A percentile compares a stretch with the other conserved stretches of the same genome.
These are phyloP conservation scores for Porites divaricata DNA, from an alignment of 92 coral and sea anemone species.

Conservation along the genomic window DNA sequence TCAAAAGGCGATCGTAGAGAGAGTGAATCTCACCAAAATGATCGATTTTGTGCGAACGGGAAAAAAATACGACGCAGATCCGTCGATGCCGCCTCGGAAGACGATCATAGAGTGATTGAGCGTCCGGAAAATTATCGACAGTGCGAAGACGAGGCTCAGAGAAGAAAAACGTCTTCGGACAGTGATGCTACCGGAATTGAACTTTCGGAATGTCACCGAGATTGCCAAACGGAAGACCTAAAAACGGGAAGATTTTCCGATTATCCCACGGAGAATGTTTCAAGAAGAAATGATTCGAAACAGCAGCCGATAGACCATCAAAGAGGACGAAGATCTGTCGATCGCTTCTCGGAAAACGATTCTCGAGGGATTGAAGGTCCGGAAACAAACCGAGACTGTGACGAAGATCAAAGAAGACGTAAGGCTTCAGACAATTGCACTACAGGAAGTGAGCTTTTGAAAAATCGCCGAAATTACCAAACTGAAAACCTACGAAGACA, in stretches of 20 bases:
- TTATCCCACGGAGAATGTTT: neutral
- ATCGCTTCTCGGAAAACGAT: neutral
- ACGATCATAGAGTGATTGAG: neutral
- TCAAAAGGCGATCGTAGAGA: neutral
- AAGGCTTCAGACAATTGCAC: neutral
- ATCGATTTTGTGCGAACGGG: neutral
- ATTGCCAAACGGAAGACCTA: neutral
- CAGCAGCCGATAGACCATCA: neutral
- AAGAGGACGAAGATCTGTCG: neutral
- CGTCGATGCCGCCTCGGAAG: neutral
- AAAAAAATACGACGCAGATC: conserved; percentile 1
- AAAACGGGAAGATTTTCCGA: neutral
- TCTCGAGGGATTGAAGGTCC: neutral
- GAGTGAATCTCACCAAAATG: neutral
- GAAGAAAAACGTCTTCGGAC: neutral
- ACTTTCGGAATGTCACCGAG: neutral
- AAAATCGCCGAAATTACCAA: too few relatives aligned
- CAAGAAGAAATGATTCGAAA: neutral
- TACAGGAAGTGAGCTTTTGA: neutral
- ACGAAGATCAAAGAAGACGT: conserved; percentile 6
- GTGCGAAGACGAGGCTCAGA: neutral
- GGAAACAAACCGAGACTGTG: conserved; percentile 1
- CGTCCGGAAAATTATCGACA: neutral
- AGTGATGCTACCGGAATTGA: neutral
- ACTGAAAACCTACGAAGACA: neutral